Percentiles rank a stretch among this genome's conserved stretches.
Conservation (phyloP, 1,140 invertebrate genomes). For the Macrosteles quadrilineatus region DNA sequence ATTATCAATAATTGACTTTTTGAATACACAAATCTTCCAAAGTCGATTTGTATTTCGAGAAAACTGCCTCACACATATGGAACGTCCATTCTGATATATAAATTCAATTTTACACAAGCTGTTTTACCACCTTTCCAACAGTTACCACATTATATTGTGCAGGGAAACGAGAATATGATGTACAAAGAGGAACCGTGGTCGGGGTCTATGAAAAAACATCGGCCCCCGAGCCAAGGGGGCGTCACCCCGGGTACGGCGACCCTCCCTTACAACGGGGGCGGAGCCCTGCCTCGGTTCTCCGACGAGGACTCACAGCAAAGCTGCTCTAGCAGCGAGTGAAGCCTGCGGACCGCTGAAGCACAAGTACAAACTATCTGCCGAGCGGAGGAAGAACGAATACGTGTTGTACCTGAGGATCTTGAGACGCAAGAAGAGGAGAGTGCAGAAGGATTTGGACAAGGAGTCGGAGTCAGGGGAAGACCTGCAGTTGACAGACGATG, state of each 20-base stretch:
- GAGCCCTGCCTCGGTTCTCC: background rate
- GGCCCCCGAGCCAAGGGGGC: background rate
- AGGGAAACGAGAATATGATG: slow-evolving; percentile 39
- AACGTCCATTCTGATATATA: too few relatives aligned
- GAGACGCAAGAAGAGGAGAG: background rate
- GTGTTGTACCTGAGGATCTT: slow-evolving; percentile 10
- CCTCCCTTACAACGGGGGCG: slow-evolving; percentile 9
- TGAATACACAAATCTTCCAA: background rate
- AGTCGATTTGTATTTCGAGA: too few relatives aligned
- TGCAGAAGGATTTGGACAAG: background rate
- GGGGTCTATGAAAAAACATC: slow-evolving; percentile 19
- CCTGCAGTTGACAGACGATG: too few relatives aligned
- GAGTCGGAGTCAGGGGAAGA: background rate
- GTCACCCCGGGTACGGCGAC: background rate
- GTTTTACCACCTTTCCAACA: too few relatives aligned
- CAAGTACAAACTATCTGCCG: background rate
- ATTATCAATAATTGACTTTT: background rate
- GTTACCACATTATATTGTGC: too few relatives aligned
- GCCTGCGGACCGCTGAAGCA: background rate
- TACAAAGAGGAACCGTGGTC: slow-evolving; percentile 26
- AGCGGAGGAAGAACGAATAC: slow-evolving; percentile 11
- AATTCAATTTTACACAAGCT: too few relatives aligned
- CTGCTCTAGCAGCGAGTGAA: slow-evolving; percentile 15
- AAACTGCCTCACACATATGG: too few relatives aligned
- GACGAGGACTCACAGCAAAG: slow-evolving; percentile 14